Evolutionary conservation across 2,113 vertebrate species (phyloP).

Genomic region (Cololabis saira): DNA sequence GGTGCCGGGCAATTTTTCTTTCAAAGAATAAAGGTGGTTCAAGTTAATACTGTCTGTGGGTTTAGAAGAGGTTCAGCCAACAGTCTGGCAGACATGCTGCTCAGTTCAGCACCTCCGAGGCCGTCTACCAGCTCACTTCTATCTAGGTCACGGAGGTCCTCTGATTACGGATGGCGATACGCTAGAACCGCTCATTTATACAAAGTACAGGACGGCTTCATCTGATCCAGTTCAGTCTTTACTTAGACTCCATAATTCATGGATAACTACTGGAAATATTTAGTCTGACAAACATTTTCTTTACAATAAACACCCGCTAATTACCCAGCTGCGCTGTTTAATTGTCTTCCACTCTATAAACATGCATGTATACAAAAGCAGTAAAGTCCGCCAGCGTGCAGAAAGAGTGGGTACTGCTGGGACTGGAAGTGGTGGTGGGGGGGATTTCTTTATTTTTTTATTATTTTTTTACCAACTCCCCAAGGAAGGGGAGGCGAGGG

Average conservation of each 20-base stretch:
- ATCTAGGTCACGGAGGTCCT: conserved; percentile 73
- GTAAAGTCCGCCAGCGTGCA: conserved; percentile 50
- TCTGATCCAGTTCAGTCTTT: conserved; percentile 47
- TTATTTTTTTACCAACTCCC: conserved; percentile 61
- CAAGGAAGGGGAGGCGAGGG: conserved; percentile 60
- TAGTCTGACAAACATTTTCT: conserved; percentile 69
- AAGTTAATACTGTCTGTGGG: conserved; percentile 80
- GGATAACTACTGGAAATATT: conserved; percentile 72
- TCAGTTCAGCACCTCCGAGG: conserved; percentile 76
- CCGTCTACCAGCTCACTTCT: conserved; percentile 64
- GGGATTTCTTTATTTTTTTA: conserved; percentile 44
- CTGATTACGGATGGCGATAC: conserved; percentile 69
- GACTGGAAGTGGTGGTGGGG: conserved; percentile 39
- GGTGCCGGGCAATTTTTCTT: conserved; percentile 81
- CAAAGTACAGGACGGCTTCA: conserved; percentile 66
- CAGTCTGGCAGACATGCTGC: conserved; percentile 75
- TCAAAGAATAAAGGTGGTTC: conserved; percentile 82
- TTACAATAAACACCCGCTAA: conserved; percentile 63
- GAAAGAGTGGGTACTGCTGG: conserved; percentile 52
- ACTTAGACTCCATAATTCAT: conserved; percentile 58
- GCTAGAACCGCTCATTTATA: conserved; percentile 60
- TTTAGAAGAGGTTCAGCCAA: conserved; percentile 78
- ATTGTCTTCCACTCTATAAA: conserved; percentile 66
- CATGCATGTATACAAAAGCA: conserved; percentile 51
- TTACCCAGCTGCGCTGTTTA: conserved; percentile 66